Evolutionary conservation across 2,113 vertebrate species (phyloP).

Genomic region (Oreocharis arfaki): DNA sequence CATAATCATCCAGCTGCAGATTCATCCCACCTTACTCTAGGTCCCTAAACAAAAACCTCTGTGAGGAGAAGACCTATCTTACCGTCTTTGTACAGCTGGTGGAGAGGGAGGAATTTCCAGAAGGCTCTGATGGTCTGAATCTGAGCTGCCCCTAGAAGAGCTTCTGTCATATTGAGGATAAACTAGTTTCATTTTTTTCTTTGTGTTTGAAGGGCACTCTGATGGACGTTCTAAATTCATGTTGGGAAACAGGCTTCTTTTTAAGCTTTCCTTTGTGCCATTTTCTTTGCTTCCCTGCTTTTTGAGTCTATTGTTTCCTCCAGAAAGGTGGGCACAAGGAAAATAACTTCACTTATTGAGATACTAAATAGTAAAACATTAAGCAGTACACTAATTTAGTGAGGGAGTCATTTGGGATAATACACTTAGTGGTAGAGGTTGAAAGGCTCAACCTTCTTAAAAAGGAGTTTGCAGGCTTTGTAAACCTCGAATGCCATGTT

Average conservation of each 20-base stretch:
- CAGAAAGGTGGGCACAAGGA: neutral
- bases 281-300: neutral
- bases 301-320: neutral
- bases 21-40: constrained; percentile 1
- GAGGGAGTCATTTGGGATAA: neutral
- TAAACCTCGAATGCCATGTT: neutral
- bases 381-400: constrained; percentile 38
- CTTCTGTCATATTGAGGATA: neutral
- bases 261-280: neutral
- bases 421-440: neutral
- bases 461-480: neutral
- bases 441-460: neutral
- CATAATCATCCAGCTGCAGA: constrained; percentile 17
- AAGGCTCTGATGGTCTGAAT: neutral
- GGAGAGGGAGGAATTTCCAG: neutral
- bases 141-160: neutral
- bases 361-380: constrained; percentile 48
- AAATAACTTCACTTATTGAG: constrained; percentile 29
- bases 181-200: neutral
- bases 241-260: neutral
- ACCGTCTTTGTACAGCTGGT: fast-evolving
- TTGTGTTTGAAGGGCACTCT: neutral
- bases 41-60: neutral
- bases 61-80: neutral
- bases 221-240: neutral